These are phyloP conservation scores for Forficula auricularia DNA, from an alignment of 1,140 invertebrate genomes.

Conservation along the genomic window DNA sequence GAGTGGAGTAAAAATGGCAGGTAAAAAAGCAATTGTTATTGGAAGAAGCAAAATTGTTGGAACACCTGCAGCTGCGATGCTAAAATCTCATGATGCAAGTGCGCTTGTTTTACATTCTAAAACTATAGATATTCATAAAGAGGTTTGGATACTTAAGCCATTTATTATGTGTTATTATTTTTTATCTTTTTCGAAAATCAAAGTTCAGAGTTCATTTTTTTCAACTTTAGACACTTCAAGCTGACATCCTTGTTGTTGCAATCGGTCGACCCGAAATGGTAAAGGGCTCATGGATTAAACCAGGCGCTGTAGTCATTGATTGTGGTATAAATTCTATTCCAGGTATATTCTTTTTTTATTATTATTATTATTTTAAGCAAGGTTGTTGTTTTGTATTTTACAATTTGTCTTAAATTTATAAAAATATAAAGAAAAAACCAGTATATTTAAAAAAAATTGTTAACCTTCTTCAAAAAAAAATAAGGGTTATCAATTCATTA, in stretches of 20 bases:
- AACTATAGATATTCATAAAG: constrained; percentile 63
- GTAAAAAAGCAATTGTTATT: constrained; percentile 79
- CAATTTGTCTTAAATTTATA: no score
- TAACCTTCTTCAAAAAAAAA: no score
- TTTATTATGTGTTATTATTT: no score
- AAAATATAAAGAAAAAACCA: no score
- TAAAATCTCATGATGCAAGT: constrained; percentile 93
- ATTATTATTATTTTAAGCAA: constrained; percentile 8
- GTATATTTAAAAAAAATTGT: no score
- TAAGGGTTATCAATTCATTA: no score
- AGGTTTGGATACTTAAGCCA: constrained; percentile 37
- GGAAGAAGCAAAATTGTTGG: constrained; percentile 97
- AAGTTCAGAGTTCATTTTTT: no score
- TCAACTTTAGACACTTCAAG: constrained; percentile 36
- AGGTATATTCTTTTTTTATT: constrained; percentile 49
- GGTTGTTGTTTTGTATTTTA: no score
- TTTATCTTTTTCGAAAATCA: no score
- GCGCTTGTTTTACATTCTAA: constrained; percentile 93
- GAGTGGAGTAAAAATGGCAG: constrained; percentile 58
- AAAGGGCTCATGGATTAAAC: constrained; percentile 91
- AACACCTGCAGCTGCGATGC: constrained; percentile 78
- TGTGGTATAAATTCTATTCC: constrained; percentile 93
- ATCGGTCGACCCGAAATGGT: constrained; percentile 86
- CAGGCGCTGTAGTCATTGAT: constrained; percentile 96
- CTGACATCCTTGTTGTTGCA: constrained; percentile 92